Base-by-base conservation (phyloP, 30 jellyfish, hydroid and myxozoan species). In the Turritopsis dohrnii region DNA sequence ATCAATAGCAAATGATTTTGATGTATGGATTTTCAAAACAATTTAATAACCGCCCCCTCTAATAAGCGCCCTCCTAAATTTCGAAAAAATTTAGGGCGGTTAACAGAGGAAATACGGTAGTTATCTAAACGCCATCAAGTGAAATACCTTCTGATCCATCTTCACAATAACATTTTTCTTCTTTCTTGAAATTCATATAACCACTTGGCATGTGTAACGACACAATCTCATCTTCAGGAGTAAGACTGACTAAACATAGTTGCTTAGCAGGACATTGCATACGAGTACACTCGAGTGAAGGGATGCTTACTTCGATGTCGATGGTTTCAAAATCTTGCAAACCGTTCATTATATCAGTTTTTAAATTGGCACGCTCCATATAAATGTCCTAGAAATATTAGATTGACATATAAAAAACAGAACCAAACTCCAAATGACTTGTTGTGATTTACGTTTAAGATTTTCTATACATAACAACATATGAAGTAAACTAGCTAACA, bases 61-160 rank as follows among this genome's bases (percentile, higher is more conserved):
- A n/a, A n/a, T n/a, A n/a, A n/a, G n/a, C n/a, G n/a, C n/a, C n/a
- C n/a, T n/a, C n/a, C n/a, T n/a, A n/a, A n/a, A n/a, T n/a, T n/a
- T n/a, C n/a, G n/a, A n/a, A n/a, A n/a, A n/a, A n/a, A n/a, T n/a
- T n/a, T n/a, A n/a, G n/a, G n/a, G n/a, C n/a, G n/a, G n/a, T n/a
- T n/a, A n/a, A n/a, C n/a, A n/a, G n/a, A n/a, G n/a, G n/a, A n/a
- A n/a, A n/a, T n/a, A n/a, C n/a, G n/a, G n/a, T n/a, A n/a, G n/a
- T n/a, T n/a, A n/a, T n/a, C n/a, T n/a, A n/a, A n/a, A 41, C 13
- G 60, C 60, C 5, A 41, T 5, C 60, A 41, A 41, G 13, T 41
- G 28, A 80, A 21, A 52, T 29, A 82, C 89, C 89, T 82, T 82
- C 89, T 1, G 74, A 20, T 17, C 89, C 85, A 71, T 82, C 89